Percentiles rank a stretch among this genome's conserved stretches.
These are phyloP conservation scores for Astyanax mexicanus DNA, from an alignment of 2,797 vertebrate species.

Conservation along the genomic window DNA sequence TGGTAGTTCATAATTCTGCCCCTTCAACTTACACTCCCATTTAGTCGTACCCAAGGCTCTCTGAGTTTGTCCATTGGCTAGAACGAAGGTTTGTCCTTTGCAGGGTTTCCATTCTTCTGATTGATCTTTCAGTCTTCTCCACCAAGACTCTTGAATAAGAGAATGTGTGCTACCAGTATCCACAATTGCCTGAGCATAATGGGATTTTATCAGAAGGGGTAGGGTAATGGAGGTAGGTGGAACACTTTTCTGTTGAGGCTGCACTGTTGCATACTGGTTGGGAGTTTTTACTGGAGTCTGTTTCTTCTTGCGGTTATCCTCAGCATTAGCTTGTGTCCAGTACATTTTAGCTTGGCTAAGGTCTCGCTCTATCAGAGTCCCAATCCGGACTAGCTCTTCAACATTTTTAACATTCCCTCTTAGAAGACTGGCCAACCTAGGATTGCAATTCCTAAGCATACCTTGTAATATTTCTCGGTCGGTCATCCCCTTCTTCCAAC, in stretches of 20 bases:
- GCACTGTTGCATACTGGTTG: background rate
- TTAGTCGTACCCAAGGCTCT: background rate
- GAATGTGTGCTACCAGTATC: background rate
- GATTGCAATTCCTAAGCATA: too few relatives aligned
- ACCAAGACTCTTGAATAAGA: background rate
- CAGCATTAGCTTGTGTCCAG: too few relatives aligned
- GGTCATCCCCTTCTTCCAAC: too few relatives aligned
- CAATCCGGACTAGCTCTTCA: too few relatives aligned
- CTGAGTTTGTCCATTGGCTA: background rate
- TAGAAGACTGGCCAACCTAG: too few relatives aligned
- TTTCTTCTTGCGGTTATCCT: background rate
- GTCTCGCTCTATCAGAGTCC: too few relatives aligned
- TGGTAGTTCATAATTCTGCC: too few relatives aligned
- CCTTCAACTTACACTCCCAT: too few relatives aligned
- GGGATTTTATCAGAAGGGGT: background rate
- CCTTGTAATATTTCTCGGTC: too few relatives aligned
- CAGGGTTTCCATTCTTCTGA: background rate
- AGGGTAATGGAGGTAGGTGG: background rate
- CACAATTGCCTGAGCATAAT: background rate
- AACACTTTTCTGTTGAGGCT: background rate
- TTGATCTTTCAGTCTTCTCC: background rate
- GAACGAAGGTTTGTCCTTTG: background rate
- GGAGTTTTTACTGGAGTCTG: background rate
- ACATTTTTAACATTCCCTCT: too few relatives aligned
- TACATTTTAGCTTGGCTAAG: too few relatives aligned